Evolutionary conservation across 1,140 invertebrate species (phyloP).

Genomic region (Drosophila tristis): DNA sequence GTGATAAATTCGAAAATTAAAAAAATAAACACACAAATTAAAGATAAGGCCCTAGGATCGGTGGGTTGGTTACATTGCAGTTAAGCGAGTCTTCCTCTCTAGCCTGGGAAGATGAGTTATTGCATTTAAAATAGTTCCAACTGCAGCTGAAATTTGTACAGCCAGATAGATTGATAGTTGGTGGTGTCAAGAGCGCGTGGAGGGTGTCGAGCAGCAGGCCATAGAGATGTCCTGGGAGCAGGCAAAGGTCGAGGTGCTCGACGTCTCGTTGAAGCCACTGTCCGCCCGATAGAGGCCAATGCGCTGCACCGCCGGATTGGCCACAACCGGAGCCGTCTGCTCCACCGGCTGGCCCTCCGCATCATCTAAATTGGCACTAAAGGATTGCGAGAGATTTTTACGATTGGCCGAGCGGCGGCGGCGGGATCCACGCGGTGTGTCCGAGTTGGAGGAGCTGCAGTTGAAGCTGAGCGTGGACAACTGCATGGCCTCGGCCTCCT

Average conservation of each 20-base stretch:
- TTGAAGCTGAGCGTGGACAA: constrained; percentile 64
- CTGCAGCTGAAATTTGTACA: not conserved
- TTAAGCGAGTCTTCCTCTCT: constrained; percentile 32
- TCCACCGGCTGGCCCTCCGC: constrained; percentile 12
- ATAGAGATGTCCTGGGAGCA: constrained; percentile 69
- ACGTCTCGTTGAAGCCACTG: constrained; percentile 82
- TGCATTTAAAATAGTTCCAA: constrained; percentile 36
- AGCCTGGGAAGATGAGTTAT: constrained; percentile 45
- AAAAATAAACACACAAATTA: constrained; percentile 24
- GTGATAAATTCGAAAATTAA: not conserved
- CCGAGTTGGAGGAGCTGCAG: constrained; percentile 76
- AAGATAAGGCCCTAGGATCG: constrained; percentile 25
- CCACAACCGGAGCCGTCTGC: not conserved
- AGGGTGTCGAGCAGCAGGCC: constrained; percentile 75
- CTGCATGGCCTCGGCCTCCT: constrained; percentile 69
- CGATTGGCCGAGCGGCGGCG: constrained; percentile 70
- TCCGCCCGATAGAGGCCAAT: constrained; percentile 68
- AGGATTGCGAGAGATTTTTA: constrained; percentile 82
- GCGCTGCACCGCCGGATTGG: constrained; percentile 11
- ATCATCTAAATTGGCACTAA: constrained; percentile 62
- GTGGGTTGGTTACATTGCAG: constrained; percentile 33
- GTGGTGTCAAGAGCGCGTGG: constrained; percentile 55
- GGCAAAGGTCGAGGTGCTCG: constrained; percentile 65
- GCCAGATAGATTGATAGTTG: no score
- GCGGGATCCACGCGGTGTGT: constrained; percentile 70